Conservation (phyloP, 1,140 invertebrate genomes). For the Elymnias hypermnestra region DNA sequence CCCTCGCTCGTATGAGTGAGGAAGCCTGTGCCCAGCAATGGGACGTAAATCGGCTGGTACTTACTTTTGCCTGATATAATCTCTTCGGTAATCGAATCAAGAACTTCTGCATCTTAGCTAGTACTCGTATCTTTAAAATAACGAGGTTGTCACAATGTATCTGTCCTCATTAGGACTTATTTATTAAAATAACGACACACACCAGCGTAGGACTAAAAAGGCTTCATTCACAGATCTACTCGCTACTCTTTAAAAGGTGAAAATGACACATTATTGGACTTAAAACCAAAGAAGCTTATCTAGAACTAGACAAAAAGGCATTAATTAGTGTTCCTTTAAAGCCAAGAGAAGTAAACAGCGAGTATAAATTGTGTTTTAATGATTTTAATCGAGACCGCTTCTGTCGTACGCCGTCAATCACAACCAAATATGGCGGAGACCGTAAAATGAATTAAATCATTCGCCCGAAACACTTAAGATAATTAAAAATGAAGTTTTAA, state of each 20-base stretch:
- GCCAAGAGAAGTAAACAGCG: constrained; percentile 4
- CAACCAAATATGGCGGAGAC: constrained; percentile 7
- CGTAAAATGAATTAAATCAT: constrained; percentile 18
- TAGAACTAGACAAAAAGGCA: constrained; percentile 5
- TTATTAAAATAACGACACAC: too few relatives aligned
- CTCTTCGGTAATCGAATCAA: too few relatives aligned
- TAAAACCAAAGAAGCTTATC: constrained; percentile 10
- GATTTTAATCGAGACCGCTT: constrained; percentile 11
- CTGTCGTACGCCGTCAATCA: constrained; percentile 2
- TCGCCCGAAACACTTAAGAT: constrained; percentile 13
- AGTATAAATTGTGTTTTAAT: constrained; percentile 1
- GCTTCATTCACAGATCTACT: neutral
- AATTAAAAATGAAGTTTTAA: too few relatives aligned
- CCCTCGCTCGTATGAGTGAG: too few relatives aligned
- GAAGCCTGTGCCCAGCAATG: too few relatives aligned
- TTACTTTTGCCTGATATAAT: too few relatives aligned
- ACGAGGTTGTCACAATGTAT: too few relatives aligned
- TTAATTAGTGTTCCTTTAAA: constrained; percentile 14
- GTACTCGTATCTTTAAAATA: too few relatives aligned
- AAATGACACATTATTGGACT: neutral
- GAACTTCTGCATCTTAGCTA: too few relatives aligned
- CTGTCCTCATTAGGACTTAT: too few relatives aligned
- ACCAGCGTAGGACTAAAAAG: too few relatives aligned
- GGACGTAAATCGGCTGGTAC: too few relatives aligned
- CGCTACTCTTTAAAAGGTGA: neutral